Evolutionary conservation across 2,113 vertebrate genomes (phyloP), one percentile per base, ranked within the genome.

Genomic region (Ceyx margarethae): DNA sequence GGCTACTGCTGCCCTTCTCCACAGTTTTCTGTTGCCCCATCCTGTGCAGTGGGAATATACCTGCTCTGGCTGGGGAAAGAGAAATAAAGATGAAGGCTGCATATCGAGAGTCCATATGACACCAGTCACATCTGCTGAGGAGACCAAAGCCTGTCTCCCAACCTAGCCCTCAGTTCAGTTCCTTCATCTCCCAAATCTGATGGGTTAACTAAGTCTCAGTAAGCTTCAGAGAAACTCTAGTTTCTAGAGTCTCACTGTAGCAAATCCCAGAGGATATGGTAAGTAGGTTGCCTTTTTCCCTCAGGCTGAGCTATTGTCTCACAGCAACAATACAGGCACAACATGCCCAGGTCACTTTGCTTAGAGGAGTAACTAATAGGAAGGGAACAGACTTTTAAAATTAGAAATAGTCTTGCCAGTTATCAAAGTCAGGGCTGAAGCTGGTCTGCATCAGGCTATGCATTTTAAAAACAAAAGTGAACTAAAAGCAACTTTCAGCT

Each of bases 281-380:
- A 93, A 93, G 69, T 90, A 91, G 92, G 93, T 87, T 89, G 62
- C 53, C 80, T 61, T 86, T 67, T 66, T 82, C 64, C 92, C 71
- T 58, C 28, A 69, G 89, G 89, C 77, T 78, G 33, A 81, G 61
- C 56, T 91, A 42, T 87, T 87, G 71, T 93, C 87, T 95, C 89
- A 76, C 40, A 15, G 90, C 80, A 95, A 57, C 76, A 88, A 61
- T 33, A 56, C 29, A 67, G 65, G 37, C 45, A 60, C 43, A 90
- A 83, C 48, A 68, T 31, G 25, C 31, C 54, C 51, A 81, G 58
- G 46, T 93, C 91, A 66, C 83, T 86, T 64, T 91, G 80, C 69
- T 86, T 53, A 54, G 25, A 80, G 33, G 33, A 72, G 31, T 54
- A 90, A 81, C 66, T 91, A 86, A 89, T 11, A 84, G 26, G 58